Evolutionary conservation across 2,113 vertebrate genomes (phyloP), one percentile per base, ranked within the genome.

Genomic region (Lasiurus cinereus): DNA sequence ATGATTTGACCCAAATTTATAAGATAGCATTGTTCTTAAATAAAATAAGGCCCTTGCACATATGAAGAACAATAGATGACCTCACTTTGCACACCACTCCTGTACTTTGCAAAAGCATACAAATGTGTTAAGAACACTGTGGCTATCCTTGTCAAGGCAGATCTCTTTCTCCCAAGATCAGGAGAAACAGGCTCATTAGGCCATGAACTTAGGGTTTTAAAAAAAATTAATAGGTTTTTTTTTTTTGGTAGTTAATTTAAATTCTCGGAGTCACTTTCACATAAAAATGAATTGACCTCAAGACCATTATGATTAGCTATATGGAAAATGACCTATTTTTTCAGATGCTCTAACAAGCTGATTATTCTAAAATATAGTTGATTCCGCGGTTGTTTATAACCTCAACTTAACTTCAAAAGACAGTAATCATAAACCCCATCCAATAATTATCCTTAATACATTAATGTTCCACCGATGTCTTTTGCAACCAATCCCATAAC

Each of bases 321-420:
- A 67, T 6, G 83, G n/a, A 69, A 85, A 93, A 90, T 78, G 27
- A 72, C 52, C 15, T 50, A 24, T 76, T 31, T 43, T 43, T 27
- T 79, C 36, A n/a, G 22, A 27, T 87, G 8, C n/a, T 74, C 52
- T 54, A 64, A 56, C 24, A 83, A 91, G 88, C 33, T 18, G 12
- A 66, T 80, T 79, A 22, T 48, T 54, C 59, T 88, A 76, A 88
- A 95, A 78, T 88, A 12, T 31, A 78, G 19, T 83, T 91, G 56
- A 97, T 93, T 97, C 84, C 74, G 56, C 62, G 11, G 48, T 96
- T 97, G 67, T 74, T 95, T 93, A 22, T 88, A 92, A 82, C 4
- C 13, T 77, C 39, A 85, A 19, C 5, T 36, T n/a, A 52, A 19
- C 54, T 82, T 83, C 8, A 83, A 82, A 88, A 66, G 29, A 29